phyloP scores from a whole-genome alignment of 2,113 vertebrate species.

The Labeo rohita region DNA sequence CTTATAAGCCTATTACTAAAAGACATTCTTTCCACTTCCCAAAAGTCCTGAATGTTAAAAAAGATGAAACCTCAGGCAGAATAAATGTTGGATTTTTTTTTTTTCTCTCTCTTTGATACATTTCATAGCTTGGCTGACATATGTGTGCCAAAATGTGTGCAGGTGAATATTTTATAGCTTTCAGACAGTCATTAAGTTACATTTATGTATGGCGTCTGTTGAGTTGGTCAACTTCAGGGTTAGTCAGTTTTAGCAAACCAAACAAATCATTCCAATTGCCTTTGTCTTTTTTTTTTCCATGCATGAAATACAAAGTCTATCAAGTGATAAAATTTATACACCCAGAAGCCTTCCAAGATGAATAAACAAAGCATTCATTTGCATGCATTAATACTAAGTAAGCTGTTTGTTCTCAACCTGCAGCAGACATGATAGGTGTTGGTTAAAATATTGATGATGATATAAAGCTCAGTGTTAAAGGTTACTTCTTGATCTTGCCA shows the following conservation, averaged over 20 bases:
- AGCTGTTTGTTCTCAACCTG: slow-evolving; percentile 63
- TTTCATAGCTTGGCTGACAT: not conserved
- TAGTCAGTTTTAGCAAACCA: not conserved
- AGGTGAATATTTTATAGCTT: not conserved
- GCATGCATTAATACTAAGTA: slow-evolving; percentile 74
- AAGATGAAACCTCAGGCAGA: not conserved
- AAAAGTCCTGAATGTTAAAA: slow-evolving; percentile 1
- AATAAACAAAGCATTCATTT: slow-evolving; percentile 77
- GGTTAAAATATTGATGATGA: slow-evolving; percentile 64
- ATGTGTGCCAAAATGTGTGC: not conserved
- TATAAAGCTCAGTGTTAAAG: slow-evolving; percentile 74
- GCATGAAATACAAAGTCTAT: slow-evolving; percentile 29
- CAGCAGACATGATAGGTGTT: slow-evolving; percentile 62
- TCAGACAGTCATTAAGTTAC: not conserved
- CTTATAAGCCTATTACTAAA: slow-evolving; percentile 6
- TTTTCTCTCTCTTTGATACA: not conserved
- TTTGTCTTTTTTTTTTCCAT: not conserved
- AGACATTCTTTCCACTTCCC: not conserved
- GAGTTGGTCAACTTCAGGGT: slow-evolving; percentile 7
- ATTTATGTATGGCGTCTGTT: not conserved
- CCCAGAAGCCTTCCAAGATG: slow-evolving; percentile 63
- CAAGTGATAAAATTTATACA: slow-evolving; percentile 31
- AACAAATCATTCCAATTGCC: not conserved
- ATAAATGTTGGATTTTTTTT: not conserved
- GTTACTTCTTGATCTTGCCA: slow-evolving; percentile 74